Evolutionary conservation across 2,888 invertebrate species (phyloP), one percentile per base, ranked within the genome.

Genomic region (Mechanitis mazaeus): DNA sequence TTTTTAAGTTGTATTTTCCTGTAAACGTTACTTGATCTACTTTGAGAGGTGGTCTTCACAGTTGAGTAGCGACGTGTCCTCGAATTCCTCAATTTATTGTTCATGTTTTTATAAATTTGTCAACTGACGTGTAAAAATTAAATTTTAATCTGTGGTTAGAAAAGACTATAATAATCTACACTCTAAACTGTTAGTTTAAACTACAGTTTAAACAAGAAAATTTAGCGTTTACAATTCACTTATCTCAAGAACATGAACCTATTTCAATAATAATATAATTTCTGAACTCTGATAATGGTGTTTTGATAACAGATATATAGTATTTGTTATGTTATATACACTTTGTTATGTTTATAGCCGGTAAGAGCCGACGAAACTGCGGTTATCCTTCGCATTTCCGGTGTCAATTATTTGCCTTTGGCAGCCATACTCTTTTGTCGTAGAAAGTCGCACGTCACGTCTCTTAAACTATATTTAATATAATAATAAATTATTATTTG

Each of bases 1-100:
- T 68, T 70, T 65, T 63, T 59, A 65, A 71, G 69, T 68, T 65
- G 67, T 61, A 55, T 68, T 69, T 70, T 69, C 71, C 70, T 70
- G 70, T 63, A 46, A 67, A 63, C 64, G 73, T 67, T 71, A 75
- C 68, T 68, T 64, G 71, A 75, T 72, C 66, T 66, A 65, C 64
- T 69, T 69, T 61, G 60, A 65, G 67, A 67, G 71, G 74, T 73
- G 72, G 74, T 72, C 73, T 71, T 71, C 68, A 70, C 72, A 69
- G 69, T 69, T 68, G 71, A 71, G 62, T 66, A 63, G 68, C 58
- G 65, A 63, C 66, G 61, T 69, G 69, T 72, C 70, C 68, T 71
- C 71, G 67, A 68, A 67, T 72, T 71, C 66, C 68, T 70, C 64
- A 65, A 66, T 60, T 63, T 31, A 50, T 50, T 60, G 55, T 55